Base-by-base conservation (phyloP, 2,113 vertebrate genomes). In the Porphyrio hochstetteri region DNA sequence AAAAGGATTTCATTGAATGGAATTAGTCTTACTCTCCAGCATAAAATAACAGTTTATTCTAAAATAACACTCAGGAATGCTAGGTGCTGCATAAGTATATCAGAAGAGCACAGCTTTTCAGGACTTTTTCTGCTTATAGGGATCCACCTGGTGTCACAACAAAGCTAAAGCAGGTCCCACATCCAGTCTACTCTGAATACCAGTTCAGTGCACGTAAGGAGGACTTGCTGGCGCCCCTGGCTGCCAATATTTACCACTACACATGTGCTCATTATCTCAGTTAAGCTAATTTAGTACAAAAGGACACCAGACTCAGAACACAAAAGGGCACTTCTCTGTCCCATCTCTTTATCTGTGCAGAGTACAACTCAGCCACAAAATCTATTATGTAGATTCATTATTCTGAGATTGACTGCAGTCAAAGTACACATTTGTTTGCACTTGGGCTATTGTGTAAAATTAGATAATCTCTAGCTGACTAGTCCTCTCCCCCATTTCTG, bases 1-100 rank as follows among this genome's bases (percentile, higher is more conserved):
- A 87, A 77, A 86, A 84, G n/a, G 19, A 35, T n/a, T 71, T 38
- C 0, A 0, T 46, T 68, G n/a, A 70, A 70, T 0, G 0, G 29
- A 76, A 50, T 74, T 42, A 89, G 36, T 46, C 13, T 56, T 38
- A 68, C 2, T 90, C 21, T 25, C 56, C 57, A 67, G 17, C 90
- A 59, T 70, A 57, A 85, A 82, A 25, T 25, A 90, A 44, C 12
- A 55, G 12, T 23, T 44, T 48, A 48, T 53, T 94, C 74, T 14
- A 77, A 88, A 83, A 57, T 8, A 82, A 50, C 13, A 76, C 21
- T 53, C 27, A 40, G 23, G 36, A 74, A 92, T 42, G 71, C 16
- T 31, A 80, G 53, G 44, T 74, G 46, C 72, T 74, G 50, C 63
- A 70, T 36, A n/a, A 65, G 14, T 19, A 1, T 25, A 65, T 36